phyloP scores from a whole-genome alignment of 1,140 invertebrate genomes.

The Hyles vespertilio region DNA sequence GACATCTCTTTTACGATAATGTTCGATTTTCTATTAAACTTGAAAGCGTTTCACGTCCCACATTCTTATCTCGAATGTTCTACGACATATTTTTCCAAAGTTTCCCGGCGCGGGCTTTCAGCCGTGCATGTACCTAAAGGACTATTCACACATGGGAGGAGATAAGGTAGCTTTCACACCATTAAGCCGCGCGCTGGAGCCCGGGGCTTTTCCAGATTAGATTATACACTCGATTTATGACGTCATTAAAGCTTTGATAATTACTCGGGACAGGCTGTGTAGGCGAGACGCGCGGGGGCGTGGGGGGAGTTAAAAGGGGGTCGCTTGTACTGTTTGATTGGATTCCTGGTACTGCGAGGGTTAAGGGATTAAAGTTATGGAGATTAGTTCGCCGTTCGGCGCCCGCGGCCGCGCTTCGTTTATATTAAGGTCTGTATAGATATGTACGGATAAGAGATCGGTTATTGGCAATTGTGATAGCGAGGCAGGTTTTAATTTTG shows the following conservation, averaged over 20 bases:
- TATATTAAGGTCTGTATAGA: conserved; percentile 72
- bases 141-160: conserved; percentile 74
- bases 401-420: conserved; percentile 67
- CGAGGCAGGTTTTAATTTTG: conserved; percentile 66
- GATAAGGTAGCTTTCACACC: conserved; percentile 75
- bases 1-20: conserved; percentile 73
- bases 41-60: conserved; percentile 70
- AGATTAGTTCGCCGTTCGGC: conserved; percentile 72
- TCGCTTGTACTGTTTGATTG: conserved; percentile 73
- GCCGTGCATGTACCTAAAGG: conserved; percentile 67
- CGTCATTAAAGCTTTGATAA: conserved; percentile 77
- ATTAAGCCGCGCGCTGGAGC: conserved; percentile 72
- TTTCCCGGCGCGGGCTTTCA: conserved; percentile 72
- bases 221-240: conserved; percentile 77
- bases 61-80: conserved; percentile 72
- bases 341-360: conserved; percentile 72
- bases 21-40: conserved; percentile 76
- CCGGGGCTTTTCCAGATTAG: conserved; percentile 77
- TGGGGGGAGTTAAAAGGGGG: conserved; percentile 21
- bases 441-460: conserved; percentile 73
- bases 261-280: conserved; percentile 75
- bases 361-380: conserved; percentile 75
- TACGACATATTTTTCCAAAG: conserved; percentile 75
- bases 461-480: conserved; percentile 73
- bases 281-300: conserved; percentile 52